phyloP scores from a whole-genome alignment of 2,113 vertebrate genomes.

The Mustela lutreola region DNA sequence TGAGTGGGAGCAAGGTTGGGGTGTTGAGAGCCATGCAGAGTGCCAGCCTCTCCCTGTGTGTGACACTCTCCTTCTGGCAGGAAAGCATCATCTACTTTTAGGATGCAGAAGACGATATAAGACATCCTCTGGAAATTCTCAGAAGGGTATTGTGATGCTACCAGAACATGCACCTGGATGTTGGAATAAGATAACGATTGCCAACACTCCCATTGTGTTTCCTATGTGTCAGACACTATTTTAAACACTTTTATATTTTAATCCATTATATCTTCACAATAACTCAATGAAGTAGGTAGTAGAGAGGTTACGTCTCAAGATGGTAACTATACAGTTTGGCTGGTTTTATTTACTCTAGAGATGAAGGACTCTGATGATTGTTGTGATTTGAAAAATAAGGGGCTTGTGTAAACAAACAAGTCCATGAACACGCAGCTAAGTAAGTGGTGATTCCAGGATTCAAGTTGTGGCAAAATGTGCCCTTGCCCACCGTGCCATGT shows the following conservation, averaged over 20 bases:
- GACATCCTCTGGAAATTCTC: background rate
- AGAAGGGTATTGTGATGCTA: background rate
- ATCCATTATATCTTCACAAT: background rate
- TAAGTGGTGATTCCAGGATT: background rate
- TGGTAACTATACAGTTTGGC: background rate
- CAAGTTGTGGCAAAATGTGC: background rate
- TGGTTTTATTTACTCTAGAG: conserved; percentile 47
- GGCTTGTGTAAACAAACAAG: background rate
- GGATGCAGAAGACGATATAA: background rate
- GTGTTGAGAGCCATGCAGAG: background rate
- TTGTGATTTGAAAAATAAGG: background rate
- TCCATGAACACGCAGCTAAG: background rate
- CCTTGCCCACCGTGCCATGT: too few relatives aligned
- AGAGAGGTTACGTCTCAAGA: background rate
- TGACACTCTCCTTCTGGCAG: background rate
- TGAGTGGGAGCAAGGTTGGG: background rate
- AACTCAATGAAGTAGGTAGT: background rate
- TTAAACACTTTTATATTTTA: background rate
- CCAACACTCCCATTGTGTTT: too few relatives aligned
- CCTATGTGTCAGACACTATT: background rate
- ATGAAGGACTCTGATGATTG: background rate
- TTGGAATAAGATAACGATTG: background rate
- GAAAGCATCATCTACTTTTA: background rate
- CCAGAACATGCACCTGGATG: background rate
- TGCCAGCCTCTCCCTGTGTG: background rate